A percentile compares a stretch with the other conserved stretches of the same genome.
Conservation (phyloP, 2,113 vertebrate genomes). For the Eurystomus gularis region DNA sequence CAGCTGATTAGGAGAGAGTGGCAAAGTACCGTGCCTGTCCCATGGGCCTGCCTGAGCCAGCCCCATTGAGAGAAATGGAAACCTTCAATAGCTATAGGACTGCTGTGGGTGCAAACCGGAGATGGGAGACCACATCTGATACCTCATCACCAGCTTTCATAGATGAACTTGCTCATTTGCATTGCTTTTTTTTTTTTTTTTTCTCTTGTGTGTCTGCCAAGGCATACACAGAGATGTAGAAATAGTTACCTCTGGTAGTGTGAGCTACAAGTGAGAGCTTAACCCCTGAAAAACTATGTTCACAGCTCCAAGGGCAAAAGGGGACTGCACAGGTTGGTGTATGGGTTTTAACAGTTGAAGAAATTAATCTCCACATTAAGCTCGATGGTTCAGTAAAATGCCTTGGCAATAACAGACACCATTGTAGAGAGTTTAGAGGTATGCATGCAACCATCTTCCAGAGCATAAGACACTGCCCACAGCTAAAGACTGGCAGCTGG, state of each 20-base stretch:
- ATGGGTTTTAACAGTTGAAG: neutral
- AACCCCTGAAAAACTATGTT: neutral
- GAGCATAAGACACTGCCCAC: neutral
- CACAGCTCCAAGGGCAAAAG: neutral
- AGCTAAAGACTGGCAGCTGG: neutral
- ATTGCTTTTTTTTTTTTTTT: neutral
- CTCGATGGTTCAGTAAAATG: neutral
- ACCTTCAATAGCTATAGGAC: neutral
- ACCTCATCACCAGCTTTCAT: neutral
- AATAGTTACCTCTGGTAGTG: neutral
- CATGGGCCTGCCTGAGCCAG: neutral
- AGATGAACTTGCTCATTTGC: neutral
- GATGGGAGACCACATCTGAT: neutral
- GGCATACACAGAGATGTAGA: neutral
- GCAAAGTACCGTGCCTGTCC: neutral
- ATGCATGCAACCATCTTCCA: neutral
- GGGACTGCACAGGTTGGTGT: neutral
- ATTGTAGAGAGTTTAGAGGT: neutral
- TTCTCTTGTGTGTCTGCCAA: neutral
- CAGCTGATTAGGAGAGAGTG: neutral
- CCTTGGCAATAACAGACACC: neutral
- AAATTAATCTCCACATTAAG: neutral
- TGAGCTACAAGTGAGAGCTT: neutral
- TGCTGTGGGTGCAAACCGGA: neutral
- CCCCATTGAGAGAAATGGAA: neutral